Base-by-base conservation (phyloP, 1,140 invertebrate genomes). In the Caenorhabditis latens region DNA sequence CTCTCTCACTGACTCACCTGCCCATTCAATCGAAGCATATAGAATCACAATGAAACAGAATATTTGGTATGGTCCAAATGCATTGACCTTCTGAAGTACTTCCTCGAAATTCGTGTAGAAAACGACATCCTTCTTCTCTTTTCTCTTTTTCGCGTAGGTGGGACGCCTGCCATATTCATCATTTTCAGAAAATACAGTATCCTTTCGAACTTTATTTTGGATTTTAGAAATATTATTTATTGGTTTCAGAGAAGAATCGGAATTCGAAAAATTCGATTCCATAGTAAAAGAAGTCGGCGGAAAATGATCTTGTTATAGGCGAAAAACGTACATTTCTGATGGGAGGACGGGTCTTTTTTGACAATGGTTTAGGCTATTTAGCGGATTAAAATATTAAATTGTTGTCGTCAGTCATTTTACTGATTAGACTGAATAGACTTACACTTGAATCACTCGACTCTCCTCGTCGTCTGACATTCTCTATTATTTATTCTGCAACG, bases 11-110 rank as follows among this genome's bases (percentile, higher is more conserved):
- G 24, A 85, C 89, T 79, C 50, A 90, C 90, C 90, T 24, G 90
- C 87, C 90, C 90, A 91, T 84, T 91, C 90, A 83, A 91, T 91
- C 65, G 88, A 86, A 19, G 90, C 90, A 84, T 91, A 90, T 42
- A 91, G 55, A 88, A 91, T 91, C 58, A 89, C 90, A 58, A 91
- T 86, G 65, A 90, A 91, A 50, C 87, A 86, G 85, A 91, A 91
- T 46, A 91, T 90, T 84, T 91, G 90, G 84, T 91, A 91, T 19
- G 88, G 86, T 32, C 90, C 90, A 84, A 91, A 91, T 19, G 90
- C 91, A 46, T 90, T 87, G 61, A 91, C 85, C 55, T 88, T 87
- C 53, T 88, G 85, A 16, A 91, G 87, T 32, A 91, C 91, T 82
- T 91, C 90, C 82, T 91, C 90, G 63, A 91, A 91, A 57, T 88